Evolutionary conservation across 1,140 invertebrate genomes (phyloP), one percentile per base, ranked within the genome.

Genomic region (Nymphalis io): DNA sequence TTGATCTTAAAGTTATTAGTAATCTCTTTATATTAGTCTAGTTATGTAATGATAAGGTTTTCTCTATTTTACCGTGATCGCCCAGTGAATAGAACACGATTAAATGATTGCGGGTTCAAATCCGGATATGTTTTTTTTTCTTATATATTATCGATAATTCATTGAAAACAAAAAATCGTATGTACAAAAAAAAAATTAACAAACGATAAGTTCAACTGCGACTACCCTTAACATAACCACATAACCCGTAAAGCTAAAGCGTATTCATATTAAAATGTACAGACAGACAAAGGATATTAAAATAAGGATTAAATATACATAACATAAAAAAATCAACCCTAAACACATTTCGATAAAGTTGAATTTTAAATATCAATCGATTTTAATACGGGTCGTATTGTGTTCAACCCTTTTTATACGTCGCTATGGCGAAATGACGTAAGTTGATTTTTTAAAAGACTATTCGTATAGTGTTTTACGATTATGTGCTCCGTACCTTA

Each of bases 181-280:
- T n/a, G n/a, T n/a, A n/a, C n/a, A n/a, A n/a, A n/a, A n/a, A n/a
- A n/a, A n/a, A 23, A 23, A 23, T 4, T 23, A 23, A 23, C 2
- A 23, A 23, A 2, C 4, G 23, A 23, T 2, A 2, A 2, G 23
- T 3, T 8, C 10, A 33, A 8, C 5, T n/a, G 16, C n/a, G 5
- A 46, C 42, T 46, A 46, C 48, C 1, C 21, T 51, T 51, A 18
- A 71, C 64, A 38, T 53, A 71, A 74, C 73, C 73, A 68, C 59
- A 62, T 38, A 23, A 67, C 65, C 60, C 68, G 73, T 60, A 68
- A 27, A 65, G 73, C 73, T 67, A 70, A 74, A 64, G 44, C 64
- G 39, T 66, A 74, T 74, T 74, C 69, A 74, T 74, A 74, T 72
- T 68, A 46, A 74, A 74, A 74, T 72, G 69, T 70, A 68, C 65